A percentile compares a stretch with the other conserved stretches of the same genome.
These are phyloP conservation scores for Leptopterna dolabrata DNA, from an alignment of 2,888 invertebrate genomes.

Conservation along the genomic window DNA sequence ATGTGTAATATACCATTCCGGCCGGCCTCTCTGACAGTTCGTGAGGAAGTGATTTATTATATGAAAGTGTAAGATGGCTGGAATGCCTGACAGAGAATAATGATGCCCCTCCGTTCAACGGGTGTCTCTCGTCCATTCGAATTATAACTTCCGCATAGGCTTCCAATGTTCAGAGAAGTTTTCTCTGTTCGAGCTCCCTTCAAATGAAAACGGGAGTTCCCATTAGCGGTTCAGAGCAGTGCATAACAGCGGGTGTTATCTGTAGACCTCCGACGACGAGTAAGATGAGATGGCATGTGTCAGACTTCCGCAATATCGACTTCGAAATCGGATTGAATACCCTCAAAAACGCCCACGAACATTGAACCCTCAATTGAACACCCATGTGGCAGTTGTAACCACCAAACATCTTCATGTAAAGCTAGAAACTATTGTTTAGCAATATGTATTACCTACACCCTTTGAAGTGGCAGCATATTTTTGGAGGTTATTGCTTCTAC, in stretches of 20 bases:
- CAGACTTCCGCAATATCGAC: no score
- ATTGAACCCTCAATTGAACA: no score
- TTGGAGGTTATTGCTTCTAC: no score
- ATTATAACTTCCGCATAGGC: not conserved
- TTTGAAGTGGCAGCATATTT: no score
- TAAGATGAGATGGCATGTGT: no score
- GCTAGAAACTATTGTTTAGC: no score
- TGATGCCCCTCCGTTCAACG: not conserved
- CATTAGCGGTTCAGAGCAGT: not conserved
- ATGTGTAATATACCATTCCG: not conserved
- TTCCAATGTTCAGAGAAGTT: not conserved
- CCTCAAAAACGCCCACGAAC: no score
- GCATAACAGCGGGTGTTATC: not conserved
- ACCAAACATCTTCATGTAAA: no score
- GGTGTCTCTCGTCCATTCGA: not conserved
- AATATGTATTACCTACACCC: no score
- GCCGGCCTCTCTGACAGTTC: not conserved
- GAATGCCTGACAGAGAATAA: constrained; percentile 40
- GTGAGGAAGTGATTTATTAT: not conserved
- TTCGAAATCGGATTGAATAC: no score
- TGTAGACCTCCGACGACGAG: no score
- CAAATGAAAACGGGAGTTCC: not conserved
- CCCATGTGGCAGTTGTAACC: no score
- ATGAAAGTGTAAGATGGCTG: constrained; percentile 25
- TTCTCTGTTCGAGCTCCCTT: not conserved